Conservation (phyloP, 2,888 invertebrate genomes). For the Catonia carolina region DNA sequence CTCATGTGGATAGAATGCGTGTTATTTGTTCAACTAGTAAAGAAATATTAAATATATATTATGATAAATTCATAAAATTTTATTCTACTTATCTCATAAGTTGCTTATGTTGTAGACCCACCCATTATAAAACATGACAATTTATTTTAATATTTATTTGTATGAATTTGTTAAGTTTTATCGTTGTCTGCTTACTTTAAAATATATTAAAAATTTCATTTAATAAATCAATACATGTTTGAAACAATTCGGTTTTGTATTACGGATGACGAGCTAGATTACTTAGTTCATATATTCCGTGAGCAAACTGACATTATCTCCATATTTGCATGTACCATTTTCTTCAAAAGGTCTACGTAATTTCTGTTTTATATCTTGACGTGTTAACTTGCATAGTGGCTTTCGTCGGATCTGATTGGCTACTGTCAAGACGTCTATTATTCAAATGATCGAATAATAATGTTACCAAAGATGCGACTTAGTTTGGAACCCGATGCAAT, state of each 20-base stretch:
- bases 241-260: constrained; percentile 95
- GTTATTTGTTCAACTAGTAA: no score
- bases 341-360: constrained; percentile 96
- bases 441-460: constrained; percentile 38
- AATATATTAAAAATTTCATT: no score
- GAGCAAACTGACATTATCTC: constrained; percentile 99
- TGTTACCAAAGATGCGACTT: constrained; percentile 33
- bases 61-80: no score
- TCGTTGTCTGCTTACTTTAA: no score
- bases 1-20: no score
- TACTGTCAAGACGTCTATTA: constrained; percentile 68
- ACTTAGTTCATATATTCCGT: constrained; percentile 86
- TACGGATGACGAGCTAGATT: constrained; percentile 94
- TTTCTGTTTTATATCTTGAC: constrained; percentile 92
- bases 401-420: constrained; percentile 59
- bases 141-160: no score
- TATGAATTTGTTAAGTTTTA: no score
- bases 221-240: no score
- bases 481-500: constrained; percentile 36
- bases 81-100: no score
- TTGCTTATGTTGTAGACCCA: no score
- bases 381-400: constrained; percentile 51
- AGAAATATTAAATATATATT: no score
- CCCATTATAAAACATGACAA: no score
- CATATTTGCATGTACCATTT: constrained; percentile 96